Evolutionary conservation across 2,888 invertebrate genomes (phyloP), one percentile per base, ranked within the genome.

Genomic region (Clostera curtula): DNA sequence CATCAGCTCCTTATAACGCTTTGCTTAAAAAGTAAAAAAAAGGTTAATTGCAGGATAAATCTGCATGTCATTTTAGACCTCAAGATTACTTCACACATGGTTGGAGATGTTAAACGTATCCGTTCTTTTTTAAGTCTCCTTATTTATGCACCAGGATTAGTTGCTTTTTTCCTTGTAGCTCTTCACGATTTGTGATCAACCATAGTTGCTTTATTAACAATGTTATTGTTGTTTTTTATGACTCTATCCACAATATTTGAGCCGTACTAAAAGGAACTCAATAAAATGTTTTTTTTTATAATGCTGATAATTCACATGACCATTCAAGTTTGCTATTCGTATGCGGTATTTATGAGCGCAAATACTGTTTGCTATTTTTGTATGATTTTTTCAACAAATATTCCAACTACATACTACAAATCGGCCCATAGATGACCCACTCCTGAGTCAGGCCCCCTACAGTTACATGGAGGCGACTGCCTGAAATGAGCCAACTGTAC

Each of bases 11-110:
- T 61, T 61, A 50, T 56, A 60, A 50, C 56, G 60, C 64, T 69
- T 62, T 48, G 49, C 50, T 43, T 60, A 54, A 40, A 49, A 57
- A 44, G 49, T 63, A 58, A 65, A 62, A 62, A 56, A 63, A 57
- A 55, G 43, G 53, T 51, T 63, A 61, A 66, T 65, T 61, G 63
- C 56, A 63, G 60, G 50, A 66, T 57, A 67, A 67, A 75, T 79
- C 72, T 77, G 69, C 66, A 69, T 75, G 70, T 76, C 66, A 74
- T 69, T 74, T 67, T 56, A 69, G 70, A 64, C 64, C 57, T 59
- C 46, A 31, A 14, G 53, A 62, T 73, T 62, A 63, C 54, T 61
- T 54, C 58, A 69, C 69, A 72, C 70, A 64, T 67, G 65, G 62
- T 56, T 56, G 62, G 44, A 68, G 60, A 60, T 50, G 61, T 56